A percentile compares a stretch with the other conserved stretches of the same genome.
phyloP scores from a whole-genome alignment of 2,888 invertebrate species.

The Leptopterna dolabrata region DNA sequence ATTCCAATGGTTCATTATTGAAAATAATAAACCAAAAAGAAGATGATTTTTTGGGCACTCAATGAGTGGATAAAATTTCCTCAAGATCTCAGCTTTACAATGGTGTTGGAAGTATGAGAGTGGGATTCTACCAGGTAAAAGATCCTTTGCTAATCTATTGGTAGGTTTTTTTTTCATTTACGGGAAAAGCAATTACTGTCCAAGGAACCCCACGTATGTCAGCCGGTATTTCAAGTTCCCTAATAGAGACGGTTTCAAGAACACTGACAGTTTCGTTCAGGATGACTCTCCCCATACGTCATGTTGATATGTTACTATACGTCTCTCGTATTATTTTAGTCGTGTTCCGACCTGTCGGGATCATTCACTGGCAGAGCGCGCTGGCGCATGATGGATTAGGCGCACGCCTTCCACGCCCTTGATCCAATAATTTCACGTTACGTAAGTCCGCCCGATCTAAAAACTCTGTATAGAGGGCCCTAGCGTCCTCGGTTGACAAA shows the following conservation, averaged over 20 bases:
- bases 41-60: too few relatives aligned
- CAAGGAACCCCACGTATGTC: too few relatives aligned
- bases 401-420: constrained; percentile 21
- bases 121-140: too few relatives aligned
- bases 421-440: constrained; percentile 37
- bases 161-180: too few relatives aligned
- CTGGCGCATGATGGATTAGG: constrained; percentile 32
- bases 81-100: too few relatives aligned
- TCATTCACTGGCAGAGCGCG: constrained; percentile 6
- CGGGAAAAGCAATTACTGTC: too few relatives aligned
- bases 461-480: constrained; percentile 9
- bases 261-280: background rate
- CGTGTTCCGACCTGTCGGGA: constrained; percentile 17
- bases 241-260: background rate
- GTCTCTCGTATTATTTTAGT: background rate
- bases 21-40: too few relatives aligned
- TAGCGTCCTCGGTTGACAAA: constrained; percentile 38
- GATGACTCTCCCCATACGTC: background rate
- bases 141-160: too few relatives aligned
- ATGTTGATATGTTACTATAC: background rate
- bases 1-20: too few relatives aligned
- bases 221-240: too few relatives aligned
- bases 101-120: too few relatives aligned
- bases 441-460: constrained; percentile 19
- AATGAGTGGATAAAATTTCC: too few relatives aligned